phyloP scores from a whole-genome alignment of 2,797 vertebrate genomes.

The Mormyrops attenuatus region DNA sequence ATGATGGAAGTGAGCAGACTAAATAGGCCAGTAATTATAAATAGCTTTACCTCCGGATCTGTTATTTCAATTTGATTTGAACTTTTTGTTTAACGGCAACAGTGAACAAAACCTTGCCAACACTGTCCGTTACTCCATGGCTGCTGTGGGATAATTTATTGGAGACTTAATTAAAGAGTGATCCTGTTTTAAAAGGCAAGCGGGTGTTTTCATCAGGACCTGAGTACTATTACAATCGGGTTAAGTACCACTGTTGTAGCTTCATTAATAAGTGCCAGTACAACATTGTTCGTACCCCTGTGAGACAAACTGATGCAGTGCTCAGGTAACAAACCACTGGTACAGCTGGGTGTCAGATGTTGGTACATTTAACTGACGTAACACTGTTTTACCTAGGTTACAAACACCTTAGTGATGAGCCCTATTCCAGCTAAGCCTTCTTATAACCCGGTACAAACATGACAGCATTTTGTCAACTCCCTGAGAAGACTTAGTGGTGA shows the following conservation, averaged over 20 bases:
- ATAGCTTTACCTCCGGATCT: conserved; percentile 22
- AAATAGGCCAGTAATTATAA: conserved; percentile 15
- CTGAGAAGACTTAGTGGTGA: not conserved
- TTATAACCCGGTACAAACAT: not conserved
- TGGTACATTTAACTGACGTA: not conserved
- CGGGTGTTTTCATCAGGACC: not conserved
- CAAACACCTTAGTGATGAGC: not conserved
- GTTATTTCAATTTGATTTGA: not conserved
- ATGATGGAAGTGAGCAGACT: conserved; percentile 9
- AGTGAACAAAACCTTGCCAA: not conserved
- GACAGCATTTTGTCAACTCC: not conserved
- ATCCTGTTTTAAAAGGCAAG: not conserved
- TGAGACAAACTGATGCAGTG: not conserved
- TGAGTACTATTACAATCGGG: not conserved
- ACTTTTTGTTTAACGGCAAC: not conserved
- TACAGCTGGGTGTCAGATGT: not conserved
- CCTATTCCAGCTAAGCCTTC: not conserved
- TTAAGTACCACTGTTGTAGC: not conserved
- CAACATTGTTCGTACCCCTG: not conserved
- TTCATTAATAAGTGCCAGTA: not conserved
- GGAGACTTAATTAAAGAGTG: not conserved
- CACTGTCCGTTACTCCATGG: not conserved
- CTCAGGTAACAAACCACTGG: not conserved
- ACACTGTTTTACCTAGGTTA: not conserved
- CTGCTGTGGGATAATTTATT: not conserved